Base-by-base conservation (phyloP, 1,140 invertebrate species). In the Drosophila pachea region DNA sequence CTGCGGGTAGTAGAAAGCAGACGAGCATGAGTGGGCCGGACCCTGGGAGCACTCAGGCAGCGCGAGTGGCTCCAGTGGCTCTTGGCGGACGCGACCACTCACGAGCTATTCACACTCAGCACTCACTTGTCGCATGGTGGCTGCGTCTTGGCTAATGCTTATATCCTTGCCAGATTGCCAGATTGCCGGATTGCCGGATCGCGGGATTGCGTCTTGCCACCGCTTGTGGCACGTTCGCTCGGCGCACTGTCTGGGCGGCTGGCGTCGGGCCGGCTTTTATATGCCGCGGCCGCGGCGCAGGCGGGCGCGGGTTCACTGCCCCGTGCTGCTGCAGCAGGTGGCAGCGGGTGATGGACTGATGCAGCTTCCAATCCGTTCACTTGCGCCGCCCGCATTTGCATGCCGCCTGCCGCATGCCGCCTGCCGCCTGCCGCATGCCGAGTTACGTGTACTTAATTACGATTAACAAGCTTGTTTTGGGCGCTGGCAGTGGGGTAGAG, bases 381-480 rank as follows among this genome's bases (percentile, higher is more conserved):
- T 22, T 22, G 22, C 64, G 65, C 74, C 49, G 62, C 62, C 71
- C 67, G 55, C 64, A 83, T 83, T 83, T 84, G 79, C 79, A 83
- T 83, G 71, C 62, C 16, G 29, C 22, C 1, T 22, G 22, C 22
- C 59, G n/a, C 60, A 69, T 54, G 48, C 42, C 43, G 38, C 66
- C 48, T 66, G 70, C 66, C 64, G 45, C n/a, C n/a, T n/a, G n/a
- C n/a, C 43, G 38, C 66, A 53, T 66, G 70, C 66, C 64, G 45
- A 59, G 54, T 78, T 78, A 78, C 76, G 76, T 78, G 79, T 76
- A 52, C 64, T 68, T 83, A 83, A 83, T 83, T 83, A 74, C 76
- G 69, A 68, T 74, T 82, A 83, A 82, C 68, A 74, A 65, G 56
- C 42, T 42, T 64, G 38, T n/a, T 38, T 7, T 31, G 4, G 16